Conservation (phyloP, 2,888 invertebrate genomes). For the Polyommatus iphigenia region DNA sequence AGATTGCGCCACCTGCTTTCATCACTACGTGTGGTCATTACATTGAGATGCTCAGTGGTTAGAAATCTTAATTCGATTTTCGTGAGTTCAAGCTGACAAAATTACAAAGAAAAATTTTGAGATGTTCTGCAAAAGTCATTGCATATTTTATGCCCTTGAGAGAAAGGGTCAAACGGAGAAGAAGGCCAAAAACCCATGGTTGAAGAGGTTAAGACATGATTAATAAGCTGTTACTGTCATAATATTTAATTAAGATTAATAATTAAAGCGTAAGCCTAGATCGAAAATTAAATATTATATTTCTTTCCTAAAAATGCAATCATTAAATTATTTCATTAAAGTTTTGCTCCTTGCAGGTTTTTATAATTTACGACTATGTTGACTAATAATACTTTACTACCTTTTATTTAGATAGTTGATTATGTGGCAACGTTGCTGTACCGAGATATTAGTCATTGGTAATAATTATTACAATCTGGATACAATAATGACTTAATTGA, state of each 20-base stretch:
- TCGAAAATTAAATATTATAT: no score
- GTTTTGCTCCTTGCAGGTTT: background rate
- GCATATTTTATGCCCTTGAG: background rate
- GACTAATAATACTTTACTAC: background rate
- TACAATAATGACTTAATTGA: background rate
- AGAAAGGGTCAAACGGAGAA: no score
- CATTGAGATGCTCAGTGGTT: background rate
- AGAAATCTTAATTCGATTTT: background rate
- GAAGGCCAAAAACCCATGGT: no score
- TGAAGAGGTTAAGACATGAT: no score
- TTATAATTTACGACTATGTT: background rate
- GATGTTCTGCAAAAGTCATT: background rate
- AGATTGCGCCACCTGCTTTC: conserved; percentile 39
- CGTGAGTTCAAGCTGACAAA: background rate
- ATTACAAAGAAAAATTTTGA: background rate
- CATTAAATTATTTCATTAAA: no score
- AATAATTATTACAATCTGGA: conserved; percentile 9
- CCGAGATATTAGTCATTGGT: background rate
- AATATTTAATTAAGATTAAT: no score
- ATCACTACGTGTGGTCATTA: conserved; percentile 31
- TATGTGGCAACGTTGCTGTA: background rate
- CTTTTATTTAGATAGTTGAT: background rate
- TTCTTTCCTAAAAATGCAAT: no score
- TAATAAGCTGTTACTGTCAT: no score
- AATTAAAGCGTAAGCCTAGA: no score